Percentiles rank a stretch among this genome's conserved stretches.
Conservation (phyloP, 2,113 vertebrate species). For the Leiothrix lutea region DNA sequence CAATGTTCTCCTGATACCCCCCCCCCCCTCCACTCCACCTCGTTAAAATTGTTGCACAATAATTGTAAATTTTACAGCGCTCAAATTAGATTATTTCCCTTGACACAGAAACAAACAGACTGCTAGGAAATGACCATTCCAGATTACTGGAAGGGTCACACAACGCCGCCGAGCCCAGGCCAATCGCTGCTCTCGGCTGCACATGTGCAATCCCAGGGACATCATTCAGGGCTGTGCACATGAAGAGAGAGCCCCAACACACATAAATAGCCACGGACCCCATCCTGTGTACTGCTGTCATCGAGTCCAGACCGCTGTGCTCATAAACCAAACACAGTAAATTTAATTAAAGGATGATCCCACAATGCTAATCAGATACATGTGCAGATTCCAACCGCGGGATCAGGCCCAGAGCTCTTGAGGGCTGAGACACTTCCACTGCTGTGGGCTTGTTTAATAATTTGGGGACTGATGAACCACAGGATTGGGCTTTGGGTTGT, state of each 20-base stretch:
- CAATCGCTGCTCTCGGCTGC: not conserved
- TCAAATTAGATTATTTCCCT: slow-evolving; percentile 59
- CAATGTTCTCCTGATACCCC: not conserved
- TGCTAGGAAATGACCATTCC: slow-evolving; percentile 66
- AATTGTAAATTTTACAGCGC: slow-evolving; percentile 32
- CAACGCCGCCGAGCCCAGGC: not conserved
- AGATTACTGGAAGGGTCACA: slow-evolving; percentile 55
- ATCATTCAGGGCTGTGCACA: not conserved
- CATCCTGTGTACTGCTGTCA: slow-evolving; percentile 48
- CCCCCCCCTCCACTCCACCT: fast-evolving
- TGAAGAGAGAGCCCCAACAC: not conserved
- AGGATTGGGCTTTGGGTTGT: not conserved
- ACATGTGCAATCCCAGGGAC: slow-evolving; percentile 9
- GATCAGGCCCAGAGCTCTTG: not conserved
- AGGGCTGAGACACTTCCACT: not conserved
- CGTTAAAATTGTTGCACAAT: slow-evolving; percentile 41
- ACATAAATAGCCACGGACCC: not conserved
- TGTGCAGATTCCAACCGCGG: not conserved
- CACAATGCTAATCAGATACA: slow-evolving; percentile 8
- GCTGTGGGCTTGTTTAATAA: not conserved
- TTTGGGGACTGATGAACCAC: not conserved
- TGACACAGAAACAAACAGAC: slow-evolving; percentile 54
- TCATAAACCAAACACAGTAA: slow-evolving; percentile 37
- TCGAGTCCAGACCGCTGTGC: not conserved
- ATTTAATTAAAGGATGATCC: slow-evolving; percentile 49